These are phyloP conservation scores for Folsomia manolachei DNA, from an alignment of 2,888 invertebrate species.

Conservation along the genomic window DNA sequence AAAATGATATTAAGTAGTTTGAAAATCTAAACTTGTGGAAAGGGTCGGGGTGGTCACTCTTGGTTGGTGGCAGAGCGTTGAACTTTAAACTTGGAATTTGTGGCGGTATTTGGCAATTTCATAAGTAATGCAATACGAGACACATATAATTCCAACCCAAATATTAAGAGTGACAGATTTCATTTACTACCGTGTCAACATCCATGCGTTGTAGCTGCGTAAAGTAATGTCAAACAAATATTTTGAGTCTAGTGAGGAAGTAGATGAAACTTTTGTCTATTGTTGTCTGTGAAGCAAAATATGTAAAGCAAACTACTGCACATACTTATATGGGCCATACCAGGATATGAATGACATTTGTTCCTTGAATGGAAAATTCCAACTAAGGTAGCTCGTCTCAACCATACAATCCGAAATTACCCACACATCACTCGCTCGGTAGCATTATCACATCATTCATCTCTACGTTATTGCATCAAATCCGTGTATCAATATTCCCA, in stretches of 20 bases:
- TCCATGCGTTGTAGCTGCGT: neutral
- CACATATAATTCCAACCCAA: too few relatives aligned
- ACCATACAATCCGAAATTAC: neutral
- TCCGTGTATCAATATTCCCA: slow-evolving; percentile 22
- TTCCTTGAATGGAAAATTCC: neutral
- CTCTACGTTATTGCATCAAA: slow-evolving; percentile 15
- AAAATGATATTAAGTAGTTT: neutral
- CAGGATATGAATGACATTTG: neutral
- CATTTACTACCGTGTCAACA: neutral
- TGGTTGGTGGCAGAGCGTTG: too few relatives aligned
- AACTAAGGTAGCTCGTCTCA: neutral
- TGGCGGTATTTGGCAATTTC: too few relatives aligned
- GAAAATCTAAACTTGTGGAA: too few relatives aligned
- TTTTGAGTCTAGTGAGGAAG: neutral
- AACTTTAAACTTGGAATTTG: too few relatives aligned
- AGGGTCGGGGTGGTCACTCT: too few relatives aligned
- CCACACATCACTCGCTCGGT: slow-evolving; percentile 11
- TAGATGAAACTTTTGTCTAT: neutral
- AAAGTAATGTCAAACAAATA: too few relatives aligned
- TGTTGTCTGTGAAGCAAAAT: neutral
- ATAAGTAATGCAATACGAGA: too few relatives aligned
- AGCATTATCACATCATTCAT: slow-evolving; percentile 23
- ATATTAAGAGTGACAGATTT: too few relatives aligned
- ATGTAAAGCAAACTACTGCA: neutral
- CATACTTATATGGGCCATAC: neutral